Evolutionary conservation across 2,888 invertebrate species (phyloP).

Genomic region (Eurytoma adleriae): DNA sequence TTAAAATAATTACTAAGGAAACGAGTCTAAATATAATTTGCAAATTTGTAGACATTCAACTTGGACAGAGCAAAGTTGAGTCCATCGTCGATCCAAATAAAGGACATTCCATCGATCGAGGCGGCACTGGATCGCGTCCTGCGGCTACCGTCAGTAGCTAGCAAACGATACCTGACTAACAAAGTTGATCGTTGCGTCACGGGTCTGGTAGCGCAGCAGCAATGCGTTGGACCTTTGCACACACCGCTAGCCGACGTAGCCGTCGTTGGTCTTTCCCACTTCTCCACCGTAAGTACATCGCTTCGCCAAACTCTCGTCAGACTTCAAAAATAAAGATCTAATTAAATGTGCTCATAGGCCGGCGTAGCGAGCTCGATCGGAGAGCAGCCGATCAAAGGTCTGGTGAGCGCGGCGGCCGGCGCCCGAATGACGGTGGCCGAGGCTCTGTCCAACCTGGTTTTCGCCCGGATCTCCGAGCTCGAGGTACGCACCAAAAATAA

Average conservation of each 20-base stretch:
- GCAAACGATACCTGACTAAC: constrained; percentile 96
- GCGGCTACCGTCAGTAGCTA: constrained; percentile 92
- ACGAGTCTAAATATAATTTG: neutral
- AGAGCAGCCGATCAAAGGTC: constrained; percentile 96
- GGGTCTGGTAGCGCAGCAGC: constrained; percentile 97
- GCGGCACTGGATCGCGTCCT: constrained; percentile 88
- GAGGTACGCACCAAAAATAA: constrained; percentile 72
- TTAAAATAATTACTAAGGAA: too few relatives aligned
- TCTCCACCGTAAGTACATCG: constrained; percentile 79
- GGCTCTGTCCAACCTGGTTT: constrained; percentile 93
- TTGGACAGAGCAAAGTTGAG: constrained; percentile 77
- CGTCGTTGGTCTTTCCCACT: constrained; percentile 91
- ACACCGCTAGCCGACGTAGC: constrained; percentile 97
- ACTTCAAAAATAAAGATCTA: neutral
- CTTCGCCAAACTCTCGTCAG: too few relatives aligned
- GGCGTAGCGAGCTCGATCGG: constrained; percentile 98
- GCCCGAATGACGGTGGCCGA: constrained; percentile 97
- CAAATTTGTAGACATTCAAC: constrained; percentile 78
- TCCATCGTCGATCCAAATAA: constrained; percentile 79
- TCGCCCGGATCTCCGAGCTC: constrained; percentile 79
- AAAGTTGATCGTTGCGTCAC: constrained; percentile 97
- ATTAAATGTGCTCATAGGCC: constrained; percentile 60
- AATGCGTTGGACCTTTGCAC: constrained; percentile 98
- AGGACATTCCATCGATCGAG: constrained; percentile 79
- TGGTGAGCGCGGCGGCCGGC: constrained; percentile 89